These are phyloP conservation scores for Chitala chitala DNA, from an alignment of 2,113 vertebrate genomes.

Conservation along the genomic window DNA sequence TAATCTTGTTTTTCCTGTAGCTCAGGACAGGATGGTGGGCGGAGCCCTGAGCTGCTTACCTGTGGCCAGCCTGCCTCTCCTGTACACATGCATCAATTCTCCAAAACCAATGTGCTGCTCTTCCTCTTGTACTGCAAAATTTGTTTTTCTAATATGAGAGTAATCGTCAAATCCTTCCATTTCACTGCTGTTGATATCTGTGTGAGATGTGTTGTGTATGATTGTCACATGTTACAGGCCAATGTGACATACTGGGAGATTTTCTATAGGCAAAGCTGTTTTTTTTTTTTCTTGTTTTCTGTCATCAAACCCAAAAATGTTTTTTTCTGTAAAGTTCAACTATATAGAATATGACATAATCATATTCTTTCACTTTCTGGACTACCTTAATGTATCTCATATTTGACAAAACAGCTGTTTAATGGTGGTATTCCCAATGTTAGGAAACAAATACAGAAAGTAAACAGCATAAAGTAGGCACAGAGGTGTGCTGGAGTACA, in stretches of 20 bases:
- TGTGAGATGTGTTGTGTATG: conserved; percentile 1
- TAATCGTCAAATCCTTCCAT: too few species aligned
- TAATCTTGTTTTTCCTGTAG: conserved; percentile 12
- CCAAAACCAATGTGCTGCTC: not conserved
- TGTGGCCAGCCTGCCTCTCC: not conserved
- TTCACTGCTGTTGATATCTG: too few species aligned
- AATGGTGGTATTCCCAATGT: too few species aligned
- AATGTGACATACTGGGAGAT: not conserved
- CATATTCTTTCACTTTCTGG: not conserved
- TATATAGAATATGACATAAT: not conserved
- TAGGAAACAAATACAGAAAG: too few species aligned
- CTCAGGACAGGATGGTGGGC: not conserved
- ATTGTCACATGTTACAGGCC: not conserved
- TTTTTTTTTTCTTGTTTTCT: not conserved
- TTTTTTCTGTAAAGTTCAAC: not conserved
- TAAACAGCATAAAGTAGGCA: not conserved
- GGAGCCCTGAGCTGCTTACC: not conserved
- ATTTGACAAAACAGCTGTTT: too few species aligned
- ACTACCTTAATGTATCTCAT: not conserved
- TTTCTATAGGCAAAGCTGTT: not conserved
- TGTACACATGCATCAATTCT: not conserved
- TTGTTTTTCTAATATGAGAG: not conserved
- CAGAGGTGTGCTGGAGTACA: not conserved
- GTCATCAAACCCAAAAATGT: not conserved
- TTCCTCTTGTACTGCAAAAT: not conserved